Evolutionary conservation across 1,140 invertebrate genomes (phyloP).

Genomic region (Listronotus oregonensis): DNA sequence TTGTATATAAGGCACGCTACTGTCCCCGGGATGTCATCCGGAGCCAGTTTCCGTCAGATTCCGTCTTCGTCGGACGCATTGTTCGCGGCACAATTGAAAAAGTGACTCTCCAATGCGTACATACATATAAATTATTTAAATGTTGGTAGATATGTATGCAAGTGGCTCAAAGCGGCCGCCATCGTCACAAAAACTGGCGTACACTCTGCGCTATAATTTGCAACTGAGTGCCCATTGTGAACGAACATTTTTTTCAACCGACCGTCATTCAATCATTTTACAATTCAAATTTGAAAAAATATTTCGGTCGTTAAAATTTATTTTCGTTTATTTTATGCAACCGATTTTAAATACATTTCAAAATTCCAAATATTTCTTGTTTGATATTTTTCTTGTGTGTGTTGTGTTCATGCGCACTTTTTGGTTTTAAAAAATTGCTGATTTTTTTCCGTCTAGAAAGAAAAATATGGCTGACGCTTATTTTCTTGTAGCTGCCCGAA

Average conservation of each 20-base stretch:
- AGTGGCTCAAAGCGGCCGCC: conserved; percentile 53
- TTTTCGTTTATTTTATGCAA: too few relatives aligned
- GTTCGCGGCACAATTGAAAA: conserved; percentile 52
- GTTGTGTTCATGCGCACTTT: too few relatives aligned
- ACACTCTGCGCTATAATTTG: conserved; percentile 50
- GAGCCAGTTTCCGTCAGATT: conserved; percentile 43
- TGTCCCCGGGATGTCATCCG: conserved; percentile 43
- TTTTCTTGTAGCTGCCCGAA: too few relatives aligned
- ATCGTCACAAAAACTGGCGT: conserved; percentile 51
- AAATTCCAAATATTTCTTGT: too few relatives aligned
- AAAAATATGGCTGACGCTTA: too few relatives aligned
- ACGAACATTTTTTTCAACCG: conserved; percentile 23
- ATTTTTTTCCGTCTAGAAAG: too few relatives aligned
- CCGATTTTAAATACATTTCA: too few relatives aligned
- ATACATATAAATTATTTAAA: conserved; percentile 56
- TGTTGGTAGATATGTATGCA: conserved; percentile 55
- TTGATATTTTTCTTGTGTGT: too few relatives aligned
- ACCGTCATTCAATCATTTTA: conserved; percentile 20
- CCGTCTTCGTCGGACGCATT: conserved; percentile 47
- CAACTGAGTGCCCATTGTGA: conserved; percentile 48
- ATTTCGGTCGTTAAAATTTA: too few relatives aligned
- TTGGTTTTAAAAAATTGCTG: too few relatives aligned
- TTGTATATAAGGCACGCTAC: conserved; percentile 6
- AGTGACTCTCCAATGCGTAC: conserved; percentile 52
- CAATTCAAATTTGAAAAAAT: conserved; percentile 22